Base-by-base conservation (phyloP, 2,888 invertebrate genomes). In the Philonicus albiceps region DNA sequence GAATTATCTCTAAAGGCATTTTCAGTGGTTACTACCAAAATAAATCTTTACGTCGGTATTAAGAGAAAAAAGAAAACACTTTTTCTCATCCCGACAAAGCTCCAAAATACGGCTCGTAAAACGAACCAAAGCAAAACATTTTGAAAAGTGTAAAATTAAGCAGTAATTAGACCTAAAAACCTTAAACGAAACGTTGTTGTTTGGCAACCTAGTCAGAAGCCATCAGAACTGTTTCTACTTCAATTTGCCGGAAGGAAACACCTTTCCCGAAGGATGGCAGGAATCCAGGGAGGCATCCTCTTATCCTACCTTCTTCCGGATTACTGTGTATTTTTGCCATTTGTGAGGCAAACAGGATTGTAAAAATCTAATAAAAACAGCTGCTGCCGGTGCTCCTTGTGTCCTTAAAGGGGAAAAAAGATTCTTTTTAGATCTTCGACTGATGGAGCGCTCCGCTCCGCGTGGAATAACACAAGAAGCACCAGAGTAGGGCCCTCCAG, bases 341-440 rank as follows among this genome's bases (percentile, higher is more conserved):
- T 84, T 84, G 40, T 73, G 40, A 73, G 73, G 37, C 72, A 84
- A 74, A 84, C 43, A 43, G 84, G 84, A 84, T 84, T 84, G 84
- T 84, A 84, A 84, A 84, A 84, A 84, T 84, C 84, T 73, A 84
- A 84, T 84, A 84, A 84, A 84, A 84, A 64, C 64, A 64, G 64
- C 27, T 55, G 40, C 72, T 84, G 30, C 73, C 72, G 40, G n/a
- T 84, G 22, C 30, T 73, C 34, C 0, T 73, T 27, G 73, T 73
- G 73, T 84, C 55, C 81, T 37, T n/a, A 55, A 81, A 81, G 81
- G 81, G 64, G 53, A 31, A 34, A 40, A 43, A 74, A 19, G 31
- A 31, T 84, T 73, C 40, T 84, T 73, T 49, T 49, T 13, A 84
- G 73, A 73, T 73, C 73, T 73, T 73, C 13, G 7, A 83, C 19